These are phyloP conservation scores for Phylloscopus whistleri DNA, from an alignment of 2,113 vertebrate genomes.

Conservation along the genomic window DNA sequence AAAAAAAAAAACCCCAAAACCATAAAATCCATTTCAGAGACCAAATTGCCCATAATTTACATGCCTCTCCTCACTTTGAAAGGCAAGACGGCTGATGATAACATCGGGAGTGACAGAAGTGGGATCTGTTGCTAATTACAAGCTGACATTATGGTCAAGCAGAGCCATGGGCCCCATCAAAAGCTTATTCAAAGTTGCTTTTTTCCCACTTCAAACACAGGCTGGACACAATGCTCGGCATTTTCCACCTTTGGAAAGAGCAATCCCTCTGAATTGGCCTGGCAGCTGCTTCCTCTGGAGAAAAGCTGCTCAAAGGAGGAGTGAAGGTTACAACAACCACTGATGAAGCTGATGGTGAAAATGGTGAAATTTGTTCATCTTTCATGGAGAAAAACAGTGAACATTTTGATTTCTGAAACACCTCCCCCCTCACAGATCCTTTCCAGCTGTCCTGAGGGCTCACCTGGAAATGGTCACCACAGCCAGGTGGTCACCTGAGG, in stretches of 20 bases:
- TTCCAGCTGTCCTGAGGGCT: background rate
- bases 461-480: background rate
- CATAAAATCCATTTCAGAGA: constrained; percentile 56
- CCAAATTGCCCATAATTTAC: constrained; percentile 70
- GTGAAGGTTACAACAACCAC: background rate
- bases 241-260: constrained; percentile 42
- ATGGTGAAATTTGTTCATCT: background rate
- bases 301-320: background rate
- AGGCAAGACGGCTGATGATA: constrained; percentile 68
- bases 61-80: constrained; percentile 73
- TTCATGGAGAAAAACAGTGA: background rate
- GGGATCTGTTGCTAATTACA: constrained; percentile 73
- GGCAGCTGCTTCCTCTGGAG: background rate
- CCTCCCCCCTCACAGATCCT: background rate
- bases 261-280: background rate
- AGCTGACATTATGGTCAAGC: constrained; percentile 63
- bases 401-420: background rate
- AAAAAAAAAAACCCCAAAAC: background rate
- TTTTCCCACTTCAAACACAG: constrained; percentile 53
- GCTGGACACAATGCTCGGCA: constrained; percentile 51
- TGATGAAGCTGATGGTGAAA: background rate
- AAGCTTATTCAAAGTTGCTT: constrained; percentile 60
- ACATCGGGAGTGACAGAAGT: constrained; percentile 66
- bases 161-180: constrained; percentile 54
- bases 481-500: background rate